Base-by-base conservation (phyloP, 2,113 vertebrate genomes). In the Crocuta crocuta region DNA sequence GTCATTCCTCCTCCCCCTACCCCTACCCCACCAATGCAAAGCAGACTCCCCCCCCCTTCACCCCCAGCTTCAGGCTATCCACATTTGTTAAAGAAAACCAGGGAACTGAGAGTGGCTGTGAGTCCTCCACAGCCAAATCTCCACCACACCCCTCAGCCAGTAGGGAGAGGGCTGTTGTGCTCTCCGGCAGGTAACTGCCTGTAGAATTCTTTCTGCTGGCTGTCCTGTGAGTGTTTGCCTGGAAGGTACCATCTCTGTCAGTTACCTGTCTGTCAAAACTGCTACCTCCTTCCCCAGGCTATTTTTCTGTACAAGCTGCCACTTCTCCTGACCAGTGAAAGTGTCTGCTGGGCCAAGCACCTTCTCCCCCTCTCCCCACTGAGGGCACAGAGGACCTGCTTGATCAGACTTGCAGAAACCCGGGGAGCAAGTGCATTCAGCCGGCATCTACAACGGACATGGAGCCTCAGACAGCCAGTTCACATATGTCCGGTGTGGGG, bases 351-450 rank as follows among this genome's bases (percentile, higher is more conserved):
- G 21, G 93, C 81, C 87, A 89, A 96, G 88, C 7, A 8, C n/a
- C 90, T 83, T 81, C 39, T 76, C 61, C 61, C 28, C 16, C 33
- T 91, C 65, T 50, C 21, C 43, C 21, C 66, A 55, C 58, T 0
- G 1, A 61, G 39, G 83, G 81, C 61, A 66, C 12, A 70, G 80
- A 88, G 76, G 23, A 84, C 78, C 65, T 95, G 90, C 95, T 74
- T 98, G 97, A 97, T 85, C 68, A 96, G 95, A 96, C 96, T 95
- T 97, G 97, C 76, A 90, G 78, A 92, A 89, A 48, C 78, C 50
- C 19, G 24, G 76, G 70, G 76, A 83, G 80, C 74, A 81, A 50
- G 24, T 13, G 66, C 35, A 83, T 94, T 95, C 35, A 78, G 31
- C 58, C 26, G 84, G 71, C 88, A 95, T 82, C 65, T 66, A 11